Percentiles rank a stretch among this genome's conserved stretches.
These are phyloP conservation scores for Aspidiotus destructor DNA, from an alignment of 2,888 invertebrate genomes.

Conservation along the genomic window DNA sequence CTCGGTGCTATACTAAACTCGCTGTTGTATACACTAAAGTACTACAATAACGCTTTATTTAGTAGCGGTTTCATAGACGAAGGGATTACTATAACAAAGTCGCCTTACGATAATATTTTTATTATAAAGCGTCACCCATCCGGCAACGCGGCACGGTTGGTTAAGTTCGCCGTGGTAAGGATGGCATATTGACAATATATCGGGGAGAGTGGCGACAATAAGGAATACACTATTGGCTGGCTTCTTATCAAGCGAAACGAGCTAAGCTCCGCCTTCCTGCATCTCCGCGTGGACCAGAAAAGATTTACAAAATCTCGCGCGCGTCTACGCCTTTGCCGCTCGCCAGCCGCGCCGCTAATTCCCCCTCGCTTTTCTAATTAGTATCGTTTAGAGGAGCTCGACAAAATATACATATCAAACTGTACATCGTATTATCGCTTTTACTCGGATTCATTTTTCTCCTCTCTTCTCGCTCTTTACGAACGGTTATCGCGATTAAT, in stretches of 20 bases:
- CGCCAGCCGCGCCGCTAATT: slow-evolving; percentile 17
- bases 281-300: slow-evolving; percentile 23
- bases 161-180: slow-evolving; percentile 27
- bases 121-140: slow-evolving; percentile 32
- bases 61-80: slow-evolving; percentile 31
- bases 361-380: slow-evolving; percentile 17
- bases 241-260: slow-evolving; percentile 19
- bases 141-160: slow-evolving; percentile 31
- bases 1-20: slow-evolving; percentile 17
- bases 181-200: slow-evolving; percentile 31
- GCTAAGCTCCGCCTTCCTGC: slow-evolving; percentile 20
- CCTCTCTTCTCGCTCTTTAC: not conserved
- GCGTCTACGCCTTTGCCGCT: slow-evolving; percentile 11
- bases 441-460: not conserved
- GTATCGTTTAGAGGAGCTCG: slow-evolving; percentile 26
- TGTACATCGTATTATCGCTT: slow-evolving; percentile 11
- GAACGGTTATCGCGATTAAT: slow-evolving; percentile 27
- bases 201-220: slow-evolving; percentile 28
- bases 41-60: slow-evolving; percentile 30
- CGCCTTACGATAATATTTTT: slow-evolving; percentile 33
- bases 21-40: slow-evolving; percentile 16
- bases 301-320: slow-evolving; percentile 23
- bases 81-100: slow-evolving; percentile 31
- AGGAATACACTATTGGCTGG: slow-evolving; percentile 18
- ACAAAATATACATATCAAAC: slow-evolving; percentile 21